Evolutionary conservation across 2,888 invertebrate species (phyloP).

Genomic region (Thymelicus lineola): DNA sequence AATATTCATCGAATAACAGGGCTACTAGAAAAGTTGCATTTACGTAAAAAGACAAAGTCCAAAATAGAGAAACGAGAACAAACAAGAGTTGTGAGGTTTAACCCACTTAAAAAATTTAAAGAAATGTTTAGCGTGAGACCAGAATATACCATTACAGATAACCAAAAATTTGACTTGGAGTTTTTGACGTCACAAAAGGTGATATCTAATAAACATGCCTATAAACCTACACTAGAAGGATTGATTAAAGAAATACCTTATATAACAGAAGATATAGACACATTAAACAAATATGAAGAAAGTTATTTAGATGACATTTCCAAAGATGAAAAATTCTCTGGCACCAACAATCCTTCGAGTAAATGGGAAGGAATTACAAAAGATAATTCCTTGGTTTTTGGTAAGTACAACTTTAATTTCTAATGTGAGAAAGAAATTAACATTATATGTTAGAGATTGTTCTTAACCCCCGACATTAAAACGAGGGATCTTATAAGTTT

Average conservation of each 20-base stretch:
- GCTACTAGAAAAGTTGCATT: conserved; percentile 44
- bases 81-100: conserved; percentile 53
- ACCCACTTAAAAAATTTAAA: conserved; percentile 58
- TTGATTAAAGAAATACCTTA: conserved; percentile 58
- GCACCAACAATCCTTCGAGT: neutral
- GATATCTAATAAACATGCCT: neutral
- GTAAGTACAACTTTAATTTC: neutral
- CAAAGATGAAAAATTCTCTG: neutral
- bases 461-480: too few relatives aligned
- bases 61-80: conserved; percentile 45
- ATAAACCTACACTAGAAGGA: conserved; percentile 48
- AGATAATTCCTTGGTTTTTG: neutral
- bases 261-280: conserved; percentile 47
- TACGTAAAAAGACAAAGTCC: conserved; percentile 44
- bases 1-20: conserved; percentile 38
- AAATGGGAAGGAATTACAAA: neutral
- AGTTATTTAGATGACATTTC: neutral
- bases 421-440: too few relatives aligned
- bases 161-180: conserved; percentile 51
- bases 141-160: conserved; percentile 32
- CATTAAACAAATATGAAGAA: neutral
- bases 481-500: too few relatives aligned
- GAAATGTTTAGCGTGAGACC: conserved; percentile 51
- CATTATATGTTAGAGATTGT: too few relatives aligned
- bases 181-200: conserved; percentile 24